phyloP scores from a whole-genome alignment of 2,797 vertebrate genomes.

The Acanthis flammea region DNA sequence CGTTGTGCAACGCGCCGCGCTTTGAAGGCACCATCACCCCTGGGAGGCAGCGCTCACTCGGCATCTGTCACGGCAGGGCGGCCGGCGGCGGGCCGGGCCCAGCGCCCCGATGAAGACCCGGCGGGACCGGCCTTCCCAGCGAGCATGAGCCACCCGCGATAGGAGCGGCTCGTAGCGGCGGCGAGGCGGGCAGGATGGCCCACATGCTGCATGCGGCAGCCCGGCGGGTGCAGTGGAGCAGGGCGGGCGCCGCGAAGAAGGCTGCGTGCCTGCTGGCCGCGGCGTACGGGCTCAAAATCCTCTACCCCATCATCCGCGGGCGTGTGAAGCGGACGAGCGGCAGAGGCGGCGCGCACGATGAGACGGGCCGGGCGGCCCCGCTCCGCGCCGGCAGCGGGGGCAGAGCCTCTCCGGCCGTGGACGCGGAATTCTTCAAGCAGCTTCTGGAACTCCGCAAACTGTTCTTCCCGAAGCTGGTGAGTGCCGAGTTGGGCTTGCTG shows the following conservation, averaged over 20 bases:
- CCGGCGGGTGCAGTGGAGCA: slow-evolving; percentile 83
- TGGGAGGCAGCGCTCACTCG: background rate
- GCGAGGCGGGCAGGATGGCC: slow-evolving; percentile 15
- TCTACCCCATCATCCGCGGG: slow-evolving; percentile 84
- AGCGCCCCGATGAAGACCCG: background rate
- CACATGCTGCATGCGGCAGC: slow-evolving; percentile 75
- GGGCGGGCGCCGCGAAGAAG: slow-evolving; percentile 80
- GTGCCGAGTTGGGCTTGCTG: slow-evolving; percentile 87
- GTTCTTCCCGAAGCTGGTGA: slow-evolving; percentile 89
- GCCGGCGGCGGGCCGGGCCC: background rate
- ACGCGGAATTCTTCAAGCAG: slow-evolving; percentile 88
- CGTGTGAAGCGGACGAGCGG: slow-evolving; percentile 44
- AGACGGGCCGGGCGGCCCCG: slow-evolving; percentile 59
- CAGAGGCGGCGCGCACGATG: background rate
- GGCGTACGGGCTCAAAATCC: slow-evolving; percentile 84
- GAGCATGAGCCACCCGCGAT: background rate
- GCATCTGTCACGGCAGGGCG: background rate
- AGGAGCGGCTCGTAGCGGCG: background rate
- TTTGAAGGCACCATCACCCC: slow-evolving; percentile 5
- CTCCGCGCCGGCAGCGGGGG: slow-evolving; percentile 11
- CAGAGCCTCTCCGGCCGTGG: slow-evolving; percentile 81
- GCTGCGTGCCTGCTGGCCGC: slow-evolving; percentile 86
- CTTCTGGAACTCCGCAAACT: slow-evolving; percentile 87
- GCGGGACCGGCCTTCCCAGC: background rate
- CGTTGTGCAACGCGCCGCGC: slow-evolving; percentile 49